Conservation (phyloP, 2,113 vertebrate genomes). For the Ophthalmolycus amberensis region DNA sequence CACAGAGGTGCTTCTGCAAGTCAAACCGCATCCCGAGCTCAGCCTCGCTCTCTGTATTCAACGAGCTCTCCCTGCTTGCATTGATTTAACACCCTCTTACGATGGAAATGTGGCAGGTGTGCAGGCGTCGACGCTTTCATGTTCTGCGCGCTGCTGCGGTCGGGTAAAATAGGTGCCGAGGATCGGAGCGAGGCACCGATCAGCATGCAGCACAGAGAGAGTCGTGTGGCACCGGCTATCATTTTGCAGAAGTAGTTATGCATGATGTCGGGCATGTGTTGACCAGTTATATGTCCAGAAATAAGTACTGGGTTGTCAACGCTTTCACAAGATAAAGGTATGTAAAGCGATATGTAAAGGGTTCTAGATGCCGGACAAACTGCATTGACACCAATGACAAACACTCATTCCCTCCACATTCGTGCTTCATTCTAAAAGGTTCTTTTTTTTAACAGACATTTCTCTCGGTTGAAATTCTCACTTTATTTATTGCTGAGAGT, state of each 20-base stretch:
- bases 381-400: not conserved
- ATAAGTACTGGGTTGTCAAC: not conserved
- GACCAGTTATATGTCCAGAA: not conserved
- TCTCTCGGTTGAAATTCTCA: not conserved
- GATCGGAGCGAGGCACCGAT: slow-evolving; percentile 3
- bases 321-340: not conserved
- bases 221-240: not conserved
- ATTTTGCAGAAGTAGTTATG: not conserved
- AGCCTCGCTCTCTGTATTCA: slow-evolving; percentile 45
- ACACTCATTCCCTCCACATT: not conserved
- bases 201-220: not conserved
- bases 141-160: slow-evolving; percentile 23
- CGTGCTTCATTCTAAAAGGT: not conserved
- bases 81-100: slow-evolving; percentile 49
- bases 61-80: slow-evolving; percentile 35
- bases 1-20: slow-evolving; percentile 9
- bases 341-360: not conserved
- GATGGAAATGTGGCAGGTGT: slow-evolving; percentile 53
- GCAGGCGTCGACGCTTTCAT: slow-evolving; percentile 38
- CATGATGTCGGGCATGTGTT: not conserved
- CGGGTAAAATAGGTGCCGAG: slow-evolving; percentile 20
- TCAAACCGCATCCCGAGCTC: not conserved
- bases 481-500: not conserved
- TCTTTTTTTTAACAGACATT: not conserved
- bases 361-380: not conserved